Evolutionary conservation across 1,140 invertebrate species (phyloP), one percentile per base, ranked within the genome.

Genomic region (Cataglyphis hispanica): DNA sequence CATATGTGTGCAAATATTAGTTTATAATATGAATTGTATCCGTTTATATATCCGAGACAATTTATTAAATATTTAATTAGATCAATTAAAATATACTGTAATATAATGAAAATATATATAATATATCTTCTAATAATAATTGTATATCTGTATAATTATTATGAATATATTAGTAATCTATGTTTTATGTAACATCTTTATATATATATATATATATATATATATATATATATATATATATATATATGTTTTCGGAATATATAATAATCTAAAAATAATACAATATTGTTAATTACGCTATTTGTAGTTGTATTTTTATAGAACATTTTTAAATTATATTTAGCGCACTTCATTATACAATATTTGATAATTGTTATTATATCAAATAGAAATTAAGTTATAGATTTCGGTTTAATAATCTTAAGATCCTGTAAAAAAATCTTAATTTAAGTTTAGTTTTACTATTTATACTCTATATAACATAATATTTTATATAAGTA

Each of bases 401-500:
- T 50, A 77, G 25, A 77, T 67, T 66, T 34, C 0, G n/a, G 2
- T 64, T 63, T 6, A 13, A 6, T 43, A 77, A 43, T 77, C 63
- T 5, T 50, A 76, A 43, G 37, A 63, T 13, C 46, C 27, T 61
- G 25, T 61, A 46, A 13, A 31, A 75, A 19, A 13, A 25, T 46
- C 0, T 75, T 75, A 60, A 40, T 58, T 53, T 31, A 37, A 61
- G n/a, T 77, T 22, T 81, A 56, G 22, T 46, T 22, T 22, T 66
- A 37, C 63, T 27, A 58, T 64, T 16, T 31, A n/a, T 37, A 53
- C 61, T 75, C 58, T 75, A 64, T 53, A 43, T 66, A 76, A 63
- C 10, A 43, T 34, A 84, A 53, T 40, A 13, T 72, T 60, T 78
- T 83, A 81, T 72, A 60, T 83, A 83, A 83, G 78, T 2, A 34